Evolutionary conservation across 2,797 vertebrate species (phyloP).

Genomic region (Dallia pectoralis): DNA sequence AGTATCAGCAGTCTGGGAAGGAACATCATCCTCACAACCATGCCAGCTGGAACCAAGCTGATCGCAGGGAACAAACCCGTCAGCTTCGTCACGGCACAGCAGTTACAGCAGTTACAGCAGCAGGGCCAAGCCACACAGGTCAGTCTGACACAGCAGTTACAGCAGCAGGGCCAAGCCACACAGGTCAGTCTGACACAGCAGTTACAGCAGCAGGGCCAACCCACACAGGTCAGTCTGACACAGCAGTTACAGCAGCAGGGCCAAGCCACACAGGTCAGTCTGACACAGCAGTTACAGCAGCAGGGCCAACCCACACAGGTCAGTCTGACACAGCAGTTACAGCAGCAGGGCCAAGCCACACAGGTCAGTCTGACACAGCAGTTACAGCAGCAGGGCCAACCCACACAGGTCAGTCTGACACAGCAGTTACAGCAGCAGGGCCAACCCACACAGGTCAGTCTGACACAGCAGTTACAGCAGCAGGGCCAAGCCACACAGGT

Average conservation of each 20-base stretch:
- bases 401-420: conserved; percentile 92
- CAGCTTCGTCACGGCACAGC: conserved; percentile 96
- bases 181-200: conserved; percentile 97
- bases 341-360: conserved; percentile 96
- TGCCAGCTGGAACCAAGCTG: conserved; percentile 96
- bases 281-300: conserved; percentile 98
- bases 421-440: conserved; percentile 99
- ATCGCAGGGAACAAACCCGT: conserved; percentile 97
- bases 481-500: conserved; percentile 98
- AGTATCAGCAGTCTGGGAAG: conserved; percentile 93
- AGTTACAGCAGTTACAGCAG: conserved; percentile 98
- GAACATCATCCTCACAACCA: conserved; percentile 97
- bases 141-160: conserved; percentile 95
- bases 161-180: conserved; percentile 96
- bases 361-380: conserved; percentile 97
- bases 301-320: conserved; percentile 98
- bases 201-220: conserved; percentile 97
- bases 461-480: conserved; percentile 98
- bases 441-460: conserved; percentile 93
- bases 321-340: conserved; percentile 95
- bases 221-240: conserved; percentile 92
- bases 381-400: conserved; percentile 97
- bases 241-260: conserved; percentile 99
- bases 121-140: conserved; percentile 98
- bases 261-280: conserved; percentile 93